Conservation (phyloP, 2,888 invertebrate species). For the Drosophila eohydei region DNA sequence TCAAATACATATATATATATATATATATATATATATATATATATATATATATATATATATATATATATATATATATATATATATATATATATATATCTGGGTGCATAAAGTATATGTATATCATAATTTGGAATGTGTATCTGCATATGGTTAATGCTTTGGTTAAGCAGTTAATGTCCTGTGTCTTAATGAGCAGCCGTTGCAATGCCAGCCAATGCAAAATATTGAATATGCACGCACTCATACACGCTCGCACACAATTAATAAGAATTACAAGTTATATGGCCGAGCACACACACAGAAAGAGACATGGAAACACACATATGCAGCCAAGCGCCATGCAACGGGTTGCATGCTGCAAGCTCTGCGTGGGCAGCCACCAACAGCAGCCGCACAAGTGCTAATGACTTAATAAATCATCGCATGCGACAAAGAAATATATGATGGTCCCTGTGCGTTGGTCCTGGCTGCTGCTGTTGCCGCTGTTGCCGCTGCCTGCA, state of each 20-base stretch:
- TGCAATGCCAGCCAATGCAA: constrained; percentile 19
- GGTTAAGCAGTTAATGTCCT: constrained; percentile 47
- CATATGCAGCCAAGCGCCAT: constrained; percentile 36
- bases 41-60: too few species aligned
- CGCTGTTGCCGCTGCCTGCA: constrained; percentile 17
- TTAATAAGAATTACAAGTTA: constrained; percentile 84
- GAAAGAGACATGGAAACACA: not conserved
- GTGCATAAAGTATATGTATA: not conserved
- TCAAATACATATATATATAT: too few species aligned
- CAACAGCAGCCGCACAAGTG: constrained; percentile 78
- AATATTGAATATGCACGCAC: constrained; percentile 38
- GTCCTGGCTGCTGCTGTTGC: constrained; percentile 15
- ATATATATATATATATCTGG: too few species aligned
- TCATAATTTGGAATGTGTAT: constrained; percentile 5
- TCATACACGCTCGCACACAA: constrained; percentile 52
- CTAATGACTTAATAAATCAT: constrained; percentile 85
- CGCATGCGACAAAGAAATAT: constrained; percentile 80
- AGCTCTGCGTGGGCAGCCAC: constrained; percentile 58
- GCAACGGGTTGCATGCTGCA: constrained; percentile 42
- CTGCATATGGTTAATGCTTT: constrained; percentile 33
- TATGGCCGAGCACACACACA: constrained; percentile 47
- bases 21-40: too few species aligned
- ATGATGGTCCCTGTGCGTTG: constrained; percentile 53
- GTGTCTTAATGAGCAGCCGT: constrained; percentile 46
- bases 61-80: too few species aligned